A percentile compares a stretch with the other conserved stretches of the same genome.
Evolutionary conservation across 2,797 vertebrate genomes (phyloP).

Genomic region (Echeneis naucrates): DNA sequence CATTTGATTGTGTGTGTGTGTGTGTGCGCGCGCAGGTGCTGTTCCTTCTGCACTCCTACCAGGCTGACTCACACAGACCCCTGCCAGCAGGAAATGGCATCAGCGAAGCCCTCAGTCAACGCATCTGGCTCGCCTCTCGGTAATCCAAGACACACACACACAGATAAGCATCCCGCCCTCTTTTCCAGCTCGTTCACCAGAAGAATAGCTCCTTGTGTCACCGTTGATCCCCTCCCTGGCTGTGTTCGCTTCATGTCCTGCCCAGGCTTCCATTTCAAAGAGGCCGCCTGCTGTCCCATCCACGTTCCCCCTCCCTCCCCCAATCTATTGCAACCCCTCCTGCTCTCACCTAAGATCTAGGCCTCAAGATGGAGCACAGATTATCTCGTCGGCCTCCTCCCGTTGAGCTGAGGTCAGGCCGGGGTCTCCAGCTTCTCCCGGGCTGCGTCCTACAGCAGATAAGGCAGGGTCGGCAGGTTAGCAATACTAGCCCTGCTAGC

Average conservation of each 20-base stretch:
- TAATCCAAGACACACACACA: constrained; percentile 74
- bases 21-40: constrained; percentile 85
- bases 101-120: constrained; percentile 80
- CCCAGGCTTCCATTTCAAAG: constrained; percentile 81
- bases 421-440: constrained; percentile 45
- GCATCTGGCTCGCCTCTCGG: constrained; percentile 93
- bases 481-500: constrained; percentile 58
- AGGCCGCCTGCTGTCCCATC: constrained; percentile 61
- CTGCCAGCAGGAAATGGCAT: constrained; percentile 84
- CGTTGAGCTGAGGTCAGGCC: constrained; percentile 58
- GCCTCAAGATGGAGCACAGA: constrained; percentile 62
- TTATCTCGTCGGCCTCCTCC: constrained; percentile 44
- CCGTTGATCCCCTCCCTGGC: constrained; percentile 59
- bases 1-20: constrained; percentile 22
- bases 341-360: constrained; percentile 58
- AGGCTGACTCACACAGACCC: constrained; percentile 87
- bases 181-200: constrained; percentile 44
- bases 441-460: constrained; percentile 52
- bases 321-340: too few species aligned
- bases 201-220: constrained; percentile 78
- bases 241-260: constrained; percentile 69
- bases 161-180: constrained; percentile 69
- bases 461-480: constrained; percentile 52
- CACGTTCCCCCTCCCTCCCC: constrained; percentile 12
- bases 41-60: constrained; percentile 91